Base-by-base conservation (phyloP, 2,888 invertebrate species). In the Troides aeacus region DNA sequence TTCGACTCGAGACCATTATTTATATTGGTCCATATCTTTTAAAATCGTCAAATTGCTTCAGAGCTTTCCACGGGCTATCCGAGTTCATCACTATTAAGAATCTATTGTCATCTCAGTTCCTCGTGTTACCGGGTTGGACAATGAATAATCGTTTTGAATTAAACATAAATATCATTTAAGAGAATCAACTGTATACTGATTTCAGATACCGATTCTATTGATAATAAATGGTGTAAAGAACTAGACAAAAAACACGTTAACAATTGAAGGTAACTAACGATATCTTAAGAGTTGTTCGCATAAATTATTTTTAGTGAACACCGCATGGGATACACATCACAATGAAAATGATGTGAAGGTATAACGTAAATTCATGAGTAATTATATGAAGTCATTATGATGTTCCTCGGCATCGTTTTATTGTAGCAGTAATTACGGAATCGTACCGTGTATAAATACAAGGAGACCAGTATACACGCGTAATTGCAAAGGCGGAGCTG, bases 1-100 rank as follows among this genome's bases (percentile, higher is more conserved):
- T 77, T 66, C 72, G 74, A 74, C 73, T 75, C 71, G 74, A 72
- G 75, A 71, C 72, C 71, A 65, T 67, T 74, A 82, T 82, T 80
- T 79, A 78, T 80, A 75, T 63, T 46, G 56, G 15, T 75, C 73
- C 73, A 69, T 62, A 72, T 75, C 71, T 68, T 72, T 77, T 74
- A 73, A 75, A 77, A 79, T 76, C 64, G 64, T 72, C 66, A 72
- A 75, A 76, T 71, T 72, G 75, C 72, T 76, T 74, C 74, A 71
- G 72, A 79, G 74, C 73, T 77, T 75, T 79, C 73, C 71, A 73
- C 69, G 67, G 64, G 72, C 73, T 75, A 73, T 71, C 67, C 73
- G 71, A 39, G 68, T 71, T 75, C 64, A 76, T 75, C 70, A 73
- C 74, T 72, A 63, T 53, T 69, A 69, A 71, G 68, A 64, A 71